Conservation (phyloP, 2,797 vertebrate species). For the Coracias cyanogaster region DNA sequence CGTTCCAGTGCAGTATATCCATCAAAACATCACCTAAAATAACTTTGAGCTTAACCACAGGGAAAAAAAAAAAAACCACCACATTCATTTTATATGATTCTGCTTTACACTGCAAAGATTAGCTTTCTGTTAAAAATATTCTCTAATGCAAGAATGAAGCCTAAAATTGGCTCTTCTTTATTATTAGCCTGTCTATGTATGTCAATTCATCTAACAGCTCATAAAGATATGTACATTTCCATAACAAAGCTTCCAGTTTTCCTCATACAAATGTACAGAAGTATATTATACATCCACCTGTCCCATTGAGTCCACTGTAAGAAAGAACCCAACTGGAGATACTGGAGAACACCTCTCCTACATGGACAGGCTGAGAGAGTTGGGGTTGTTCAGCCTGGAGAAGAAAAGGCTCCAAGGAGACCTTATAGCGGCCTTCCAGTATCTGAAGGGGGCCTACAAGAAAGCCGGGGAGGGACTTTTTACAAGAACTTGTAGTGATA, state of each 20-base stretch:
- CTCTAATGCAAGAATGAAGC: not conserved
- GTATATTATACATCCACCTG: not conserved
- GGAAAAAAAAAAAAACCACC: not conserved
- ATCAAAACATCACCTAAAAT: not conserved
- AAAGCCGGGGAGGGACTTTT: no score
- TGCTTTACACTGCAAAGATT: not conserved
- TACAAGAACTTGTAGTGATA: no score
- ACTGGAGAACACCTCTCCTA: no score
- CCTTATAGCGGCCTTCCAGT: no score
- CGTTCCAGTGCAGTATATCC: not conserved
- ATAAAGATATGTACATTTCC: not conserved
- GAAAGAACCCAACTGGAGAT: not conserved
- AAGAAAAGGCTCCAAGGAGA: no score
- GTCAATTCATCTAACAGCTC: not conserved
- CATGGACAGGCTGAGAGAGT: no score
- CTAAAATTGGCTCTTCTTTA: not conserved
- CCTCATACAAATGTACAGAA: not conserved
- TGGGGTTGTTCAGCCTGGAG: no score
- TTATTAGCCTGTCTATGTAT: not conserved
- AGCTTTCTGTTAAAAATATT: not conserved
- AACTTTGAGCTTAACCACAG: not conserved
- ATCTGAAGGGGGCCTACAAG: no score
- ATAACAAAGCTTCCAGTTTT: not conserved
- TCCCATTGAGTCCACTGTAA: not conserved
- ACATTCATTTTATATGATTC: not conserved